Evolutionary conservation across 2,888 invertebrate species (phyloP), one percentile per base, ranked within the genome.

Genomic region (Cryptocephalus primarius): DNA sequence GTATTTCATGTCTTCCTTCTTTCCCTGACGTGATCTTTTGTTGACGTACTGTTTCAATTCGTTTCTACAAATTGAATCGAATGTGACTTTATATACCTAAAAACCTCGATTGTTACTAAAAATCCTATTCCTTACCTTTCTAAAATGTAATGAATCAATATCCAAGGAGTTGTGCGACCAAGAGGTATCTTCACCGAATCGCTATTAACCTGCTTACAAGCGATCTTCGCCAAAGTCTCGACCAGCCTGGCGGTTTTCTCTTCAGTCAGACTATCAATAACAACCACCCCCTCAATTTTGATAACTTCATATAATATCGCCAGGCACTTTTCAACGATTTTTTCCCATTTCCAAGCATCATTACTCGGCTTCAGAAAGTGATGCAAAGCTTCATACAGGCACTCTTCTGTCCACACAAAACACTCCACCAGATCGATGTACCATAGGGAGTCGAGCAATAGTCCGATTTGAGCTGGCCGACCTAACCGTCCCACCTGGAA

Each of bases 81-180:
- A 22, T 6, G 6, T 22, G 22, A 22, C 6, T 6, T 22, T 22
- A 22, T 4, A 22, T 22, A n/a, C n/a, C 6, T 22, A 4, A 2
- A 22, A 22, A 22, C 22, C 6, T 22, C 6, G 2, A 6, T 6
- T 4, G 22, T 22, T 22, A 36, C 12, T n/a, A 36, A 36, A 36
- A 36, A 36, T 11, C n/a, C 12, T 4, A 4, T 11, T 36, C 6
- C 36, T 36, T 43, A 43, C 75, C 78, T 73, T 52, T 84, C 78
- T 43, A 92, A 72, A 53, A 92, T 77, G 58, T 82, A 82, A 70
- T 91, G 87, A 56, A 93, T 72, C 47, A 93, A 72, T 48, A 90
- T 83, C 91, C 91, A 92, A 6, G 90, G 87, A 4, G 79, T 69
- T 10, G 88, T 78, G 10, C 83, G 80, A 48, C 82, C 80, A 45